These are phyloP conservation scores for Tiphia femorata DNA, from an alignment of 2,888 invertebrate species.

Conservation along the genomic window DNA sequence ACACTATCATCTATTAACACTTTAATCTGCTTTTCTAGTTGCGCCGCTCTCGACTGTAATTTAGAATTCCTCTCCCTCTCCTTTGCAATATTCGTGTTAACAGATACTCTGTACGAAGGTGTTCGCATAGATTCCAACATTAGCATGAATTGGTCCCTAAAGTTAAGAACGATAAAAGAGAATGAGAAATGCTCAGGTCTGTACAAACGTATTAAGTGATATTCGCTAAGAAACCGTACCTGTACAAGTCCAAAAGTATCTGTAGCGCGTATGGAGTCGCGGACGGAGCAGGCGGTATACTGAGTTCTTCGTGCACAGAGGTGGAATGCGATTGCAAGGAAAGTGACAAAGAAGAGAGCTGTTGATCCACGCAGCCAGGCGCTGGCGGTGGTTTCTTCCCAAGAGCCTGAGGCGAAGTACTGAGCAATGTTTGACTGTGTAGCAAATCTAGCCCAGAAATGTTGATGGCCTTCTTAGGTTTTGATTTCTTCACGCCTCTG, in stretches of 20 bases:
- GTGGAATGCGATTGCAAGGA: constrained; percentile 77
- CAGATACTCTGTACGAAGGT: constrained; percentile 78
- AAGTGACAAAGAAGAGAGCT: constrained; percentile 80
- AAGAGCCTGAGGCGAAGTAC: constrained; percentile 82
- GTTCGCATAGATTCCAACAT: constrained; percentile 88
- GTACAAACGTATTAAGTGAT: not conserved
- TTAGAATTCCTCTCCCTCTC: constrained; percentile 88
- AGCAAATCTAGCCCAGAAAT: constrained; percentile 90
- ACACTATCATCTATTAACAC: constrained; percentile 94
- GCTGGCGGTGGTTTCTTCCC: constrained; percentile 86
- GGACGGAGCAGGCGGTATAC: constrained; percentile 83
- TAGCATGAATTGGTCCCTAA: constrained; percentile 85
- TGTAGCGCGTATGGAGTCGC: constrained; percentile 89
- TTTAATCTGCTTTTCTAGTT: constrained; percentile 93
- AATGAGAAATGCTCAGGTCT: not conserved
- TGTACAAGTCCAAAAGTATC: constrained; percentile 86
- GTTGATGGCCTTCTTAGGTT: constrained; percentile 78
- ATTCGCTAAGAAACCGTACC: constrained; percentile 41
- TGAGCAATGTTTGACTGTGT: constrained; percentile 89
- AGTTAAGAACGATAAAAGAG: constrained; percentile 3
- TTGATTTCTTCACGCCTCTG: constrained; percentile 72
- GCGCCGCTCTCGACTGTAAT: constrained; percentile 86
- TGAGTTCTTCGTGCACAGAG: constrained; percentile 83
- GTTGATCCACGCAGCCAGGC: constrained; percentile 93
- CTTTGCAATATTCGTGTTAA: constrained; percentile 83